Evolutionary conservation across 1,140 invertebrate species (phyloP).

Genomic region (Oedothorax gibbosus): DNA sequence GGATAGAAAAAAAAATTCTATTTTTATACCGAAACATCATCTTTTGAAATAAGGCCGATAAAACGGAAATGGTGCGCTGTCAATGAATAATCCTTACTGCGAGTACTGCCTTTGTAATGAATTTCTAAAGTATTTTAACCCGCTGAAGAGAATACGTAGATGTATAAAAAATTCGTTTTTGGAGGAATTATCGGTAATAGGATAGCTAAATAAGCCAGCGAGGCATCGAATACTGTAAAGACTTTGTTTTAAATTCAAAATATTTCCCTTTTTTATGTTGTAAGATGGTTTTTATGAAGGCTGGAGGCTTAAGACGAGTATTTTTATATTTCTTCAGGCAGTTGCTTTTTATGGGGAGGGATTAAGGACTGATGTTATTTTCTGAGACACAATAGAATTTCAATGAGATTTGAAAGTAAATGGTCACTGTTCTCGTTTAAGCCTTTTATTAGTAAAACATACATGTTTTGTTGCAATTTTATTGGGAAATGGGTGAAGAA

Average conservation of each 20-base stretch:
- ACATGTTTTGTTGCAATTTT: no score
- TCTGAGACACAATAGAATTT: background rate
- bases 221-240: slow-evolving; percentile 20
- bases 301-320: slow-evolving; percentile 5
- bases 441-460: no score
- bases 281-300: slow-evolving; percentile 8
- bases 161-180: slow-evolving; percentile 42
- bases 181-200: slow-evolving; percentile 41
- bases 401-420: slow-evolving; percentile 28
- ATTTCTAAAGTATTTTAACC: slow-evolving; percentile 39
- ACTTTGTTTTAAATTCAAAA: slow-evolving; percentile 41
- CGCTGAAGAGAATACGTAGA: slow-evolving; percentile 8
- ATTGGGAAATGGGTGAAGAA: no score
- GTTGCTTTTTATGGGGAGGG: slow-evolving; percentile 19
- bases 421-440: background rate
- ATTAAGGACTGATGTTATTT: slow-evolving; percentile 22
- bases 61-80: slow-evolving; percentile 34
- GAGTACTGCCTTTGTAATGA: slow-evolving; percentile 20
- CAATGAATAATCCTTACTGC: slow-evolving; percentile 36
- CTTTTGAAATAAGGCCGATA: slow-evolving; percentile 45
- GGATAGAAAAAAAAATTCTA: slow-evolving; percentile 21
- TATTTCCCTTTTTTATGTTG: slow-evolving; percentile 15
- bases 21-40: slow-evolving; percentile 44
- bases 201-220: slow-evolving; percentile 34
- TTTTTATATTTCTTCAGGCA: background rate